A percentile compares a stretch with the other conserved stretches of the same genome.
phyloP scores from a whole-genome alignment of 1,140 invertebrate species.

The Archegozetes longisetosus region DNA sequence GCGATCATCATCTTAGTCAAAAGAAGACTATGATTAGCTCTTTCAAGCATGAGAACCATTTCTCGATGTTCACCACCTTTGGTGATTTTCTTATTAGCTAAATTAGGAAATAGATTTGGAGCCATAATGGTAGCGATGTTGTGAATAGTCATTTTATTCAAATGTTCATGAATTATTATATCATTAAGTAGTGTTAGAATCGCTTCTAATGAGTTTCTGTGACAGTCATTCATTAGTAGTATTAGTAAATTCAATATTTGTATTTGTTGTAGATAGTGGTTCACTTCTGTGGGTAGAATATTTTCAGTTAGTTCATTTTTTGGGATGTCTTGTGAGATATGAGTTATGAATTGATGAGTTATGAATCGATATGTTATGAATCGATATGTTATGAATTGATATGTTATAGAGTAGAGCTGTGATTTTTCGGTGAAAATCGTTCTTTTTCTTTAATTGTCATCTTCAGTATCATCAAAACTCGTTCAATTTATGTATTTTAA shows the following conservation, averaged over 20 bases:
- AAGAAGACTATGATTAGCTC: background rate
- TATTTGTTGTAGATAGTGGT: background rate
- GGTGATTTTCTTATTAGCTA: background rate
- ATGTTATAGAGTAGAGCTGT: too few species aligned
- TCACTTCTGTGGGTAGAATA: too few species aligned
- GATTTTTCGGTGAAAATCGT: too few species aligned
- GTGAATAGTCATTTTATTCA: constrained; percentile 58
- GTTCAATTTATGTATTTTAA: too few species aligned
- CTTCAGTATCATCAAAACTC: too few species aligned
- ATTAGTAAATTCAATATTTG: background rate
- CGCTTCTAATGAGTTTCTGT: background rate
- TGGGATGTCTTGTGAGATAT: too few species aligned
- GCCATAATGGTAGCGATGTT: constrained; percentile 64
- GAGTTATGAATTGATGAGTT: too few species aligned
- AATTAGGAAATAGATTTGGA: constrained; percentile 56
- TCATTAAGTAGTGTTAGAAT: background rate
- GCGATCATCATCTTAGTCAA: background rate
- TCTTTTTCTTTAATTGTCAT: too few species aligned
- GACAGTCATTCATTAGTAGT: background rate
- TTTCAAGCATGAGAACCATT: background rate
- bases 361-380: too few species aligned
- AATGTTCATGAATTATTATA: background rate
- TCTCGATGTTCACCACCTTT: background rate
- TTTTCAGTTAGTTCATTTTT: too few species aligned
- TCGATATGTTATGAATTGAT: too few species aligned